Conservation (phyloP, 1,140 invertebrate species). For the Apis cerana region DNA sequence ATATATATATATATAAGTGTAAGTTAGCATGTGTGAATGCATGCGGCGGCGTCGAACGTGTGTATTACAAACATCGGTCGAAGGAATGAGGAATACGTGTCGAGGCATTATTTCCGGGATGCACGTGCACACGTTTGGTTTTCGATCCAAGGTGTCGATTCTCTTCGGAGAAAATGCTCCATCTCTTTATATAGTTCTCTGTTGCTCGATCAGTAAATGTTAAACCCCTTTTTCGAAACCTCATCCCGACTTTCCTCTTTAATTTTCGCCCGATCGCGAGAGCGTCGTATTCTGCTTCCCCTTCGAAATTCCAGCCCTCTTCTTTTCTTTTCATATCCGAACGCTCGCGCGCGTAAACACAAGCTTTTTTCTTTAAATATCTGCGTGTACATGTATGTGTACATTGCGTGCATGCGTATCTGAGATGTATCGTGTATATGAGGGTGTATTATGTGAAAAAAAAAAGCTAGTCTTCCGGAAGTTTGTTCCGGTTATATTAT, state of each 20-base stretch:
- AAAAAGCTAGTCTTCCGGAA: constrained; percentile 11
- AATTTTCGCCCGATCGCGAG: constrained; percentile 4
- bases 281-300: neutral
- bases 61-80: neutral
- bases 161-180: neutral
- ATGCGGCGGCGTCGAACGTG: neutral
- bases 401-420: neutral
- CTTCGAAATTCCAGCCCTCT: neutral
- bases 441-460: neutral
- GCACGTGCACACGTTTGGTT: constrained; percentile 14
- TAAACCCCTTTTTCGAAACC: too few species aligned
- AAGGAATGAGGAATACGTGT: constrained; percentile 10
- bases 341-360: neutral
- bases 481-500: neutral
- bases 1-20: too few species aligned
- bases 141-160: constrained; percentile 15
- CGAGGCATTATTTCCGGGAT: constrained; percentile 30
- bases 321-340: neutral
- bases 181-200: neutral
- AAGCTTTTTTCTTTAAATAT: neutral
- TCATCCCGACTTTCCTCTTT: constrained; percentile 13
- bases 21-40: neutral
- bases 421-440: neutral
- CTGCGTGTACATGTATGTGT: neutral
- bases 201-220: neutral